phyloP scores from a whole-genome alignment of 2,888 invertebrate species.

The Agrypnus murinus region DNA sequence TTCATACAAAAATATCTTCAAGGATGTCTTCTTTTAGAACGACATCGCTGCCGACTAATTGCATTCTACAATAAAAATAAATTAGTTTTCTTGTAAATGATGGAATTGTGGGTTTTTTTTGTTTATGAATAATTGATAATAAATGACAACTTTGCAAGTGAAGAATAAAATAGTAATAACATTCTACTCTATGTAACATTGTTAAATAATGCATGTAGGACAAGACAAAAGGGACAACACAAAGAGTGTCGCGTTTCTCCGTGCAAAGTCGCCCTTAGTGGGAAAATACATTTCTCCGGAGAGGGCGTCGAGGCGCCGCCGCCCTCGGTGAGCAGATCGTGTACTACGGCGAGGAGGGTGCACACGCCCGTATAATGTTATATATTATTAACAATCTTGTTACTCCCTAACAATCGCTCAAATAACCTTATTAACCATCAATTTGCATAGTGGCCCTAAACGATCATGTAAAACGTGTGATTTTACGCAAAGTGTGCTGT shows the following conservation, averaged over 20 bases:
- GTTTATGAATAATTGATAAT: neutral
- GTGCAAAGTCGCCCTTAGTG: conserved; percentile 43
- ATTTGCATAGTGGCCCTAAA: conserved; percentile 56
- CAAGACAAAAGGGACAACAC: conserved; percentile 25
- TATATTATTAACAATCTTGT: conserved; percentile 65
- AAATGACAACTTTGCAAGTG: neutral
- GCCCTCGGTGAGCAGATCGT: conserved; percentile 61
- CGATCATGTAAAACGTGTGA: conserved; percentile 60
- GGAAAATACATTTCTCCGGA: conserved; percentile 58
- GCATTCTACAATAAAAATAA: no score
- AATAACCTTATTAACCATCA: conserved; percentile 54
- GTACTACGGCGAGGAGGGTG: conserved; percentile 63
- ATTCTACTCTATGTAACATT: conserved; percentile 8
- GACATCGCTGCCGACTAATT: no score
- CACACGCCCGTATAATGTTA: conserved; percentile 67
- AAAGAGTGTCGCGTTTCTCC: conserved; percentile 45
- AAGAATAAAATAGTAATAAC: conserved; percentile 8
- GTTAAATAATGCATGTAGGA: conserved; percentile 27
- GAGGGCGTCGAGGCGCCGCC: conserved; percentile 62
- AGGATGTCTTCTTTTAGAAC: no score
- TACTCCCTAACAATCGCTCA: conserved; percentile 61
- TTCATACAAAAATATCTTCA: no score
- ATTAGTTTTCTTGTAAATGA: no score
- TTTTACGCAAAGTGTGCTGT: conserved; percentile 61
- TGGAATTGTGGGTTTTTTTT: no score